These are phyloP conservation scores for Pipistrellus nathusii DNA, from an alignment of 2,797 vertebrate species.

Conservation along the genomic window DNA sequence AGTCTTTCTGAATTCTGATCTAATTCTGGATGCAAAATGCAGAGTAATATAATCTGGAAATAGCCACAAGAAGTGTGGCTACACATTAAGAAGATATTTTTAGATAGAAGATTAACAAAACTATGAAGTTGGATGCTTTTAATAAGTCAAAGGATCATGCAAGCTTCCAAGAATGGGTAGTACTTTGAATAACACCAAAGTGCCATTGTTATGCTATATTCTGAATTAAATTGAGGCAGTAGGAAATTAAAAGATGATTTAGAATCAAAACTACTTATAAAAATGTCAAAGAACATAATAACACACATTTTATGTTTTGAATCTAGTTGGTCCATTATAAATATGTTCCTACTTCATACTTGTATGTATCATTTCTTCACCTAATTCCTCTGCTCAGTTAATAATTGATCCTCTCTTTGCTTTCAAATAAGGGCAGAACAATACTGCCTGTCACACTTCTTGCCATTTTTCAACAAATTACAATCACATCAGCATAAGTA, in stretches of 20 bases:
- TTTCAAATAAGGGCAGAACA: neutral
- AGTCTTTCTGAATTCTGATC: neutral
- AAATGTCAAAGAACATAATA: neutral
- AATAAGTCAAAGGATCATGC: neutral
- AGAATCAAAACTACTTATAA: neutral
- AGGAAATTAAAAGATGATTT: slow-evolving; percentile 7
- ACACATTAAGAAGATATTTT: neutral
- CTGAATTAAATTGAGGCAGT: neutral
- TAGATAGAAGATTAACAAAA: neutral
- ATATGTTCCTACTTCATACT: neutral
- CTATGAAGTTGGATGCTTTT: neutral
- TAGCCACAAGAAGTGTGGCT: neutral
- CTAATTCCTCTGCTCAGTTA: neutral
- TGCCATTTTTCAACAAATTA: neutral
- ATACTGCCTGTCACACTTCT: neutral
- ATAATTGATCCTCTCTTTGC: neutral
- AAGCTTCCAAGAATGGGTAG: neutral
- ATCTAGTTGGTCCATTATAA: neutral
- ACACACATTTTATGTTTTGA: neutral
- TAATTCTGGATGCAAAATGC: neutral
- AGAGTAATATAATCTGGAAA: neutral
- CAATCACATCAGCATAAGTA: no score
- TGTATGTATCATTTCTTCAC: neutral
- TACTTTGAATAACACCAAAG: neutral
- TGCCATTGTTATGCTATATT: neutral